Base-by-base conservation (phyloP, 2,113 vertebrate species). In the Sprattus sprattus region DNA sequence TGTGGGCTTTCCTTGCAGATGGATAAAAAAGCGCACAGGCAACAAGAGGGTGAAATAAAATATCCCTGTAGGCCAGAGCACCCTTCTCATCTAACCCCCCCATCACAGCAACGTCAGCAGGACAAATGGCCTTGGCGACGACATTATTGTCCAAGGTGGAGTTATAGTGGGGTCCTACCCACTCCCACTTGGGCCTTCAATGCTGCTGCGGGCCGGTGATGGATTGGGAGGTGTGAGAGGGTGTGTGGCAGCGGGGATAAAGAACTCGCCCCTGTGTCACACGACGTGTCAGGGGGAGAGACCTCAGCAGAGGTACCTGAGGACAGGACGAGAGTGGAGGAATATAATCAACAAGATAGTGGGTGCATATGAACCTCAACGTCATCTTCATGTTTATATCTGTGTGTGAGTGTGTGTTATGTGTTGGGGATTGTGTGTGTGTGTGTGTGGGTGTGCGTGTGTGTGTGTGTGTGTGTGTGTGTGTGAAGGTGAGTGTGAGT, bases 1-100 rank as follows among this genome's bases (percentile, higher is more conserved):
- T 9, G 5, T 83, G 89, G 89, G 87, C 93, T 91, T 91, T 87
- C 89, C 78, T 89, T 90, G 91, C 87, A 92, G 92, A 93, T 94
- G 91, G 39, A 39, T n/a, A 93, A 93, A 92, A 92, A 78, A 39
- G 87, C 86, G 49, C 81, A 82, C 87, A 0, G 54, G 80, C 85
- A 89, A 90, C 92, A 91, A 91, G 88, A 87, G 8, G 83, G 85
- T 39, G 78, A 90, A 90, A 93, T 89, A 89, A 93, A 93, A 89
- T 91, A 91, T 88, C 89, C 1, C 8, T 6, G 39, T 13, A 32
- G 71, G 32, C 28, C 15, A 39, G 32, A 32, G 71, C 7, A 15
- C 32, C 71, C 44, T 32, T 2, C 64, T 3, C 87, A 75, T 16
- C 83, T 84, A 88, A 49, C 45, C 92, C 25, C 92, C 82, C 86